A percentile compares a stretch with the other conserved stretches of the same genome.
Evolutionary conservation across 2,888 invertebrate genomes (phyloP).

Genomic region (Eugnorisma glareosa): DNA sequence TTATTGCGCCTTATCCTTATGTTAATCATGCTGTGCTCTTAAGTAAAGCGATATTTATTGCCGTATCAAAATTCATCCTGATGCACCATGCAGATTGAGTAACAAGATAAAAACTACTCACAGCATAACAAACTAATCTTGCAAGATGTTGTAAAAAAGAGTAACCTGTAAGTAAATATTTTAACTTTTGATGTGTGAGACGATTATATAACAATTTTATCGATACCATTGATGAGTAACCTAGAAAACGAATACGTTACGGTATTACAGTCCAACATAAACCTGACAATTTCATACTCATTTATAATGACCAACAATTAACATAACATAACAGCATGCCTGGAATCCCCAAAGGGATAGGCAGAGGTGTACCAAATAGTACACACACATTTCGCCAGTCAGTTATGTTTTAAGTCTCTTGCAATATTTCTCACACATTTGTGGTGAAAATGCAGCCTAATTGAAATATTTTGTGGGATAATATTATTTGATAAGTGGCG

Average conservation of each 20-base stretch:
- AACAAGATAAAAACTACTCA: conserved; percentile 16
- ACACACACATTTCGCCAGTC: not conserved
- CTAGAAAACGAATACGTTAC: not conserved
- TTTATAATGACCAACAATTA: not conserved
- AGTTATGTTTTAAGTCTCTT: not conserved
- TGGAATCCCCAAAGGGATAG: too few relatives aligned
- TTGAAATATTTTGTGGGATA: too few relatives aligned
- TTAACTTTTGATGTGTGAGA: not conserved
- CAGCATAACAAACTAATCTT: not conserved
- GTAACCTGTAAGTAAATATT: not conserved
- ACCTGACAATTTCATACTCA: not conserved
- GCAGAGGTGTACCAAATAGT: too few relatives aligned
- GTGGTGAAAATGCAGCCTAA: too few relatives aligned
- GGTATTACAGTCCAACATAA: not conserved
- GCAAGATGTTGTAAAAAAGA: conserved; percentile 1
- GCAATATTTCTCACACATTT: too few relatives aligned
- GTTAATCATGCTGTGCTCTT: conserved; percentile 15
- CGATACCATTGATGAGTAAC: not conserved
- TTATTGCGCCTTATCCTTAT: conserved; percentile 31
- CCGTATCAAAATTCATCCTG: conserved; percentile 27
- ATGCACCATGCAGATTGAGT: conserved; percentile 33
- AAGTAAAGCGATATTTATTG: conserved; percentile 34
- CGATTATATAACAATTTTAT: not conserved
- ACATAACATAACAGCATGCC: not conserved
- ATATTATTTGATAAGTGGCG: too few relatives aligned